Conservation (phyloP, 2,113 vertebrate genomes). For the Cebus imitator region DNA sequence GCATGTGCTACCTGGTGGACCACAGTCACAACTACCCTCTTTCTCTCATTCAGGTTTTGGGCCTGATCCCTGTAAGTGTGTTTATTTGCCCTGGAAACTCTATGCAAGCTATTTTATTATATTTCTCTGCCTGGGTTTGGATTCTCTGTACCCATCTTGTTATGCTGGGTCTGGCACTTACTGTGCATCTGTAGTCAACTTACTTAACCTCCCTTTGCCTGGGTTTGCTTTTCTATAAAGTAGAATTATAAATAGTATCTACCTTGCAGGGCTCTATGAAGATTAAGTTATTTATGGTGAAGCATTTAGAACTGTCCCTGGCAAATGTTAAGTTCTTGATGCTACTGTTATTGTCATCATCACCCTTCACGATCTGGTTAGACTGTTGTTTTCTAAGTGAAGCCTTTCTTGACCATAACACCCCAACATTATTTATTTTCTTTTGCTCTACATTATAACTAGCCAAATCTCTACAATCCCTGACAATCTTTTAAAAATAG, state of each 20-base stretch:
- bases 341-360: neutral
- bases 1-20: neutral
- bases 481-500: neutral
- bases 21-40: neutral
- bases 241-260: neutral
- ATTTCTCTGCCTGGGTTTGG: accelerated
- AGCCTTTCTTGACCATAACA: neutral
- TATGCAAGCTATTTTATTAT: neutral
- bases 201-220: neutral
- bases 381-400: neutral
- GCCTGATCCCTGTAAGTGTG: neutral
- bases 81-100: neutral
- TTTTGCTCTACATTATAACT: neutral
- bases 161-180: neutral
- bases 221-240: neutral
- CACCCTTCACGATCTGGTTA: neutral
- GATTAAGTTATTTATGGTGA: neutral
- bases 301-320: neutral
- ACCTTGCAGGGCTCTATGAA: neutral
- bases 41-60: neutral
- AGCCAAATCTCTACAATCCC: neutral
- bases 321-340: neutral
- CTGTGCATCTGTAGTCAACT: neutral
- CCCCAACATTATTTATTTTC: neutral
- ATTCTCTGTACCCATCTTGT: neutral